phyloP scores from a whole-genome alignment of 2,888 invertebrate genomes.

The Cheilosia scutellata region DNA sequence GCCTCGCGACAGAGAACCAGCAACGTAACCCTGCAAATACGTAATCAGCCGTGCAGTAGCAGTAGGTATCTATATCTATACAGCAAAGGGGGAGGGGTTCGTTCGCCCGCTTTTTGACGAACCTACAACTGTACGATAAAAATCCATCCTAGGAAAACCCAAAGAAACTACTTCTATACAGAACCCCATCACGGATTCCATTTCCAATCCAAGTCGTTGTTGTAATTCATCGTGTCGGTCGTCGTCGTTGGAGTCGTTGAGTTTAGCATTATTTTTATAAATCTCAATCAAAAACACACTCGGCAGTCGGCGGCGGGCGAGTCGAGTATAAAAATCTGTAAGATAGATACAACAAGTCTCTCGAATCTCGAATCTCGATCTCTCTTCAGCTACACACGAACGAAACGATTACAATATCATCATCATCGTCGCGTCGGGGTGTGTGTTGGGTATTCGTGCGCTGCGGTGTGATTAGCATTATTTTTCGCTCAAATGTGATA shows the following conservation, averaged over 20 bases:
- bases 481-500: slow-evolving; percentile 69
- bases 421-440: no score
- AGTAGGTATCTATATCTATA: background rate
- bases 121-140: background rate
- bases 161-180: background rate
- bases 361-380: slow-evolving; percentile 57
- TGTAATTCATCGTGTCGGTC: background rate
- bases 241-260: slow-evolving; percentile 5
- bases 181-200: slow-evolving; percentile 13
- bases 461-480: slow-evolving; percentile 62
- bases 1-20: slow-evolving; percentile 3
- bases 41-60: slow-evolving; percentile 29
- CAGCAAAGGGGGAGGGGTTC: slow-evolving; percentile 2
- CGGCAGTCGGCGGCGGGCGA: background rate
- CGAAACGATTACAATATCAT: no score
- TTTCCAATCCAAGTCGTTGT: slow-evolving; percentile 5
- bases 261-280: slow-evolving; percentile 22
- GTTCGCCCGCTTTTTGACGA: no score
- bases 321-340: slow-evolving; percentile 5
- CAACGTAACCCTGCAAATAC: slow-evolving; percentile 32
- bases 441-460: slow-evolving; percentile 48
- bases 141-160: slow-evolving; percentile 9
- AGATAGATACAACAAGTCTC: slow-evolving; percentile 23
- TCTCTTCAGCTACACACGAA: slow-evolving; percentile 29
- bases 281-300: slow-evolving; percentile 34